phyloP scores from a whole-genome alignment of 2,113 vertebrate species.

The Cyanoderma ruficeps region DNA sequence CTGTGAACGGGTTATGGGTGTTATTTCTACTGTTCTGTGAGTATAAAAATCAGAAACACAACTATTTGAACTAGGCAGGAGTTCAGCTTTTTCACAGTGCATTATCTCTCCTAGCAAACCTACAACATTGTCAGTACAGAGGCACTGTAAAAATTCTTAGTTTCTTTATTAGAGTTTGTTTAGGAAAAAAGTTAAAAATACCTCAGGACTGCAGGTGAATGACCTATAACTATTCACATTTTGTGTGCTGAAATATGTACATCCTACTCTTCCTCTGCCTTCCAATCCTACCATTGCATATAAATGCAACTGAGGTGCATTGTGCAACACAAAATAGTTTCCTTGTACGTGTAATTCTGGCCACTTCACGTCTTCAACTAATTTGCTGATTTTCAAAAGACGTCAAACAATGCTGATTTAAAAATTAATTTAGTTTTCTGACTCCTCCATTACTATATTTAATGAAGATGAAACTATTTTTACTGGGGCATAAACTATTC shows the following conservation, averaged over 20 bases:
- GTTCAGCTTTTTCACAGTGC: background rate
- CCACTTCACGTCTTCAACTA: background rate
- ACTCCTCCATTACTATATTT: background rate
- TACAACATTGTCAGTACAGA: background rate
- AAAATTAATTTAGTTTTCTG: background rate
- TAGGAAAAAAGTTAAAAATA: background rate
- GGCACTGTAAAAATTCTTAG: background rate
- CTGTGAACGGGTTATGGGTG: background rate
- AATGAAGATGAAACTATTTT: background rate
- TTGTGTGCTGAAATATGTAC: background rate
- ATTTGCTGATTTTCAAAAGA: constrained; percentile 7
- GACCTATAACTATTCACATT: background rate
- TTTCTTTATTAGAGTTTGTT: background rate
- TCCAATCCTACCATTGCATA: background rate
- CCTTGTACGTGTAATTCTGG: background rate
- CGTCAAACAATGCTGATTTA: background rate
- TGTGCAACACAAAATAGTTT: background rate
- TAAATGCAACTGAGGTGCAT: background rate
- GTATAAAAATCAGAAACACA: background rate
- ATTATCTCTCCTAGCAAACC: background rate
- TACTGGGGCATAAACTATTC: background rate
- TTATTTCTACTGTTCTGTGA: background rate
- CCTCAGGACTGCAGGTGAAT: background rate
- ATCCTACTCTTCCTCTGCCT: background rate
- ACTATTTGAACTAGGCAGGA: background rate